phyloP scores from a whole-genome alignment of 2,113 vertebrate genomes.

The Crotophaga sulcirostris region DNA sequence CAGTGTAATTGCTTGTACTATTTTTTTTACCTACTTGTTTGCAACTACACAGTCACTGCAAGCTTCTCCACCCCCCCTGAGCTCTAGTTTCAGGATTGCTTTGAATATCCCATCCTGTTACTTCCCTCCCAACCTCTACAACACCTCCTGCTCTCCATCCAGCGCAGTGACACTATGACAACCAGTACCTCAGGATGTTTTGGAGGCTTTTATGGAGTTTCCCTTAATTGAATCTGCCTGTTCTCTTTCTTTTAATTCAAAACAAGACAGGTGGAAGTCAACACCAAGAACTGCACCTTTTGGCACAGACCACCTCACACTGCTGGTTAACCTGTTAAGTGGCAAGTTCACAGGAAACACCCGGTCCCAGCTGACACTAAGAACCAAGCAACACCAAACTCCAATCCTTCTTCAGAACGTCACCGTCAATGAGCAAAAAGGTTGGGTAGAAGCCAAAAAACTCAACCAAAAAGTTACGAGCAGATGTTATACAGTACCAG shows the following conservation, averaged over 20 bases:
- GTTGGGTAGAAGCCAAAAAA: not conserved
- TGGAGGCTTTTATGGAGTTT: not conserved
- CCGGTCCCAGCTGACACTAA: not conserved
- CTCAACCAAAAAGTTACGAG: not conserved
- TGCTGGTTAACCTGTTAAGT: fast-evolving
- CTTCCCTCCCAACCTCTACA: not conserved
- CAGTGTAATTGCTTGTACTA: not conserved
- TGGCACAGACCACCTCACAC: not conserved
- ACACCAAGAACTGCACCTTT: not conserved
- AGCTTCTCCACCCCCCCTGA: not conserved
- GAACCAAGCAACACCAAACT: not conserved
- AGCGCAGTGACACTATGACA: fast-evolving
- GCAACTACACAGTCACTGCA: not conserved
- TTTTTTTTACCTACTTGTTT: not conserved
- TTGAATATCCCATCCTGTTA: not conserved
- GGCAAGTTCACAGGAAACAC: not conserved
- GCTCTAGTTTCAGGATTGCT: not conserved
- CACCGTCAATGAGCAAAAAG: fast-evolving
- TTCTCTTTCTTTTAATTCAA: not conserved
- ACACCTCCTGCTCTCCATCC: not conserved
- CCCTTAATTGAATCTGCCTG: not conserved
- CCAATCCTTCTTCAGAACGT: not conserved
- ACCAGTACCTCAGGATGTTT: not conserved
- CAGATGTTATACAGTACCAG: not conserved
- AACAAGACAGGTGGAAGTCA: not conserved